A percentile compares a stretch with the other conserved stretches of the same genome.
Evolutionary conservation across 2,888 invertebrate genomes (phyloP).

Genomic region (Ectemnius lituratus): DNA sequence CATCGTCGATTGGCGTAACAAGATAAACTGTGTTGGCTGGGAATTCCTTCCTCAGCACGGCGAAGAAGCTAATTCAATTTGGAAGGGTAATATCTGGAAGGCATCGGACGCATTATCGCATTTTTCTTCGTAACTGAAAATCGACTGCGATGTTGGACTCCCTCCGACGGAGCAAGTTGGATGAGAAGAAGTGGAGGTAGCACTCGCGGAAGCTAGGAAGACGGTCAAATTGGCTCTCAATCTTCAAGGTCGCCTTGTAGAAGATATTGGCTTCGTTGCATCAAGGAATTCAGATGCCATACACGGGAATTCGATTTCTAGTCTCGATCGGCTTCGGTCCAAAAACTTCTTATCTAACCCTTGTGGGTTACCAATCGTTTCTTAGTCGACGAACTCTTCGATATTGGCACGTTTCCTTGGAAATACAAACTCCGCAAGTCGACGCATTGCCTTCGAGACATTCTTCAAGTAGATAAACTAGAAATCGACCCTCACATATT

Average conservation of each 20-base stretch:
- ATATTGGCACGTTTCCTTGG: too few relatives aligned
- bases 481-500: too few relatives aligned
- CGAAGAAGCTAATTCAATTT: constrained; percentile 50
- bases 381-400: too few relatives aligned
- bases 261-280: neutral
- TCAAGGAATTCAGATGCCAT: too few relatives aligned
- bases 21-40: neutral
- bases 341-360: too few relatives aligned
- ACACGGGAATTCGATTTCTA: too few relatives aligned
- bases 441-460: too few relatives aligned
- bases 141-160: constrained; percentile 30
- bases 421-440: too few relatives aligned
- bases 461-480: too few relatives aligned
- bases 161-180: neutral
- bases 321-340: too few relatives aligned
- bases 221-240: constrained; percentile 36
- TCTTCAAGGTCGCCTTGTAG: constrained; percentile 23
- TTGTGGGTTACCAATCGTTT: too few relatives aligned
- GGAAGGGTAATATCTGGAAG: constrained; percentile 48
- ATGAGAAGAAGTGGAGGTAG: constrained; percentile 8
- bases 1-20: too few relatives aligned
- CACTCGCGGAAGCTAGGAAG: constrained; percentile 11
- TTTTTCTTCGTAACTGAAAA: constrained; percentile 43
- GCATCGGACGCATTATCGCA: constrained; percentile 42
- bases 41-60: neutral